These are phyloP conservation scores for Paralvinella palmiformis DNA, from an alignment of 1,140 invertebrate species.

Conservation along the genomic window DNA sequence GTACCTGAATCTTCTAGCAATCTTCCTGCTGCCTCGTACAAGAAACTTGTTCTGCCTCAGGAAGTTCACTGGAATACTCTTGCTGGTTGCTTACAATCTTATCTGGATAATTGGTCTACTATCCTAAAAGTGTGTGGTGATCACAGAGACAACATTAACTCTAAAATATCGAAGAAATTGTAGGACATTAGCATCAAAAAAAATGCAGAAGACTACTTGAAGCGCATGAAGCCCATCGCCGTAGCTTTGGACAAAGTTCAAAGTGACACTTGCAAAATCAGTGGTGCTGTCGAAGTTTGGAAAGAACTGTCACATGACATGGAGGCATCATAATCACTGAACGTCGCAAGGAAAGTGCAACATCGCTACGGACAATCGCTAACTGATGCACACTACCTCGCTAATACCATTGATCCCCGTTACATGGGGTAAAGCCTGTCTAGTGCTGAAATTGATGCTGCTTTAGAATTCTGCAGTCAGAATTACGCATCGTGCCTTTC, in stretches of 20 bases:
- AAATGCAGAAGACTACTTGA: slow-evolving; percentile 1
- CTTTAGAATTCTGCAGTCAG: background rate
- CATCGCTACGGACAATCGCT: background rate
- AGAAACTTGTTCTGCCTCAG: background rate
- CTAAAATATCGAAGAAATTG: background rate
- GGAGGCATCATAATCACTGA: background rate
- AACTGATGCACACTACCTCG: background rate
- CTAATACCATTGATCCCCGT: background rate
- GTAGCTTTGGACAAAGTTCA: background rate
- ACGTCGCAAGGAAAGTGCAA: background rate
- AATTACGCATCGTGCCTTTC: background rate
- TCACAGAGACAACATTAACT: background rate
- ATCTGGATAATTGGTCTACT: background rate
- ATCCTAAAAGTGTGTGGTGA: background rate
- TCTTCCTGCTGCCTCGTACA: background rate
- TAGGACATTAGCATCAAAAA: background rate
- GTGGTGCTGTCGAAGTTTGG: background rate
- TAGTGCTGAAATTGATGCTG: background rate
- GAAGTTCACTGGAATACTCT: slow-evolving; percentile 1
- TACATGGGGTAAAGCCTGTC: background rate
- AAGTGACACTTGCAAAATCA: background rate
- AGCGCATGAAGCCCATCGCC: background rate
- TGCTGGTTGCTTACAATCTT: background rate
- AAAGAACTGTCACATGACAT: background rate
- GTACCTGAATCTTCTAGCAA: too few species aligned